A percentile compares a stretch with the other conserved stretches of the same genome.
Evolutionary conservation across 2,888 invertebrate genomes (phyloP).

Genomic region (Cinara cedri): DNA sequence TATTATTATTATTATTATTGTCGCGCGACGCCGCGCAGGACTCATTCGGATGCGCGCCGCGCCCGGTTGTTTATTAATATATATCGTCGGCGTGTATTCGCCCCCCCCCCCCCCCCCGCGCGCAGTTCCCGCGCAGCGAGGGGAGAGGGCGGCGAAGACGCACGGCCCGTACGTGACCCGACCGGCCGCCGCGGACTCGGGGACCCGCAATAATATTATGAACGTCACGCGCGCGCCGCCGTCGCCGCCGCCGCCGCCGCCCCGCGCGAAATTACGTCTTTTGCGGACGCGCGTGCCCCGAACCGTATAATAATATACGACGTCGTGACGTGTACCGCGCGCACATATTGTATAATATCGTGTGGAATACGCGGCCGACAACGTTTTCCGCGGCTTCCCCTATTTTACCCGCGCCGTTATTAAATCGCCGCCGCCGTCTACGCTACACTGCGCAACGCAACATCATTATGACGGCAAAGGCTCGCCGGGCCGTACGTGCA

Average conservation of each 20-base stretch:
- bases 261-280: conserved; percentile 24
- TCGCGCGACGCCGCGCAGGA: no score
- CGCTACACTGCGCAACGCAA: neutral
- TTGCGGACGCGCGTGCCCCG: neutral
- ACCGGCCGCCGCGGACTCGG: neutral
- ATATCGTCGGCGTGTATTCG: conserved; percentile 28
- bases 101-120: neutral
- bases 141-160: neutral
- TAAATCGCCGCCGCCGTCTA: neutral
- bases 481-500: no score
- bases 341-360: neutral
- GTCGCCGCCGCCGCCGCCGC: neutral
- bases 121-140: no score
- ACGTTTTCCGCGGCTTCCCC: neutral
- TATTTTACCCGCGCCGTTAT: neutral
- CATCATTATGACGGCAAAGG: no score
- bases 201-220: neutral
- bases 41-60: conserved; percentile 45
- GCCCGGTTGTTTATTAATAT: conserved; percentile 53
- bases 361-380: no score
- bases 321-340: neutral
- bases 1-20: no score
- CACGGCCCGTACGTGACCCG: conserved; percentile 40
- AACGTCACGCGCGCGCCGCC: conserved; percentile 9
- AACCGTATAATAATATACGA: neutral